A percentile compares a stretch with the other conserved stretches of the same genome.
These are phyloP conservation scores for Thalassoma bifasciatum DNA, from an alignment of 2,113 vertebrate genomes.

Conservation along the genomic window DNA sequence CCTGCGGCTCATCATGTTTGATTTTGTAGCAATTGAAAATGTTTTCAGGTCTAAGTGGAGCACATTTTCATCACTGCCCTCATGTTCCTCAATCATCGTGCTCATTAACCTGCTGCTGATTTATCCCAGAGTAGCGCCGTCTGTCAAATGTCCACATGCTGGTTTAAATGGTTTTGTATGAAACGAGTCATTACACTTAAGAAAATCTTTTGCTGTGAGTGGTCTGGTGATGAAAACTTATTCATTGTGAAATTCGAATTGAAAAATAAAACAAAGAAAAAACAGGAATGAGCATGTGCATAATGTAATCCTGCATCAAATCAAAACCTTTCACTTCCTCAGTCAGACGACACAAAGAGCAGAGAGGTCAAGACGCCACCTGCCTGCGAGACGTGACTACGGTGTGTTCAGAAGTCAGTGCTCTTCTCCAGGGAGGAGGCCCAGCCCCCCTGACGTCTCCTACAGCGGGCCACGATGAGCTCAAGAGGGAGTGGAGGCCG, in stretches of 20 bases:
- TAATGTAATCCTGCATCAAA: constrained; percentile 10
- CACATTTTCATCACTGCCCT: too few species aligned
- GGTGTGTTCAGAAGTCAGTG: constrained; percentile 13
- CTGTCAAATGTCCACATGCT: background rate
- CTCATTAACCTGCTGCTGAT: too few species aligned
- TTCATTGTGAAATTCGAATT: background rate
- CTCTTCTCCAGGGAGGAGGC: constrained; percentile 56
- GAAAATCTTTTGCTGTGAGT: too few species aligned
- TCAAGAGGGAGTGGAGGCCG: constrained; percentile 82
- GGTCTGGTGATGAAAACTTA: background rate
- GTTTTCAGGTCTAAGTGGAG: too few species aligned
- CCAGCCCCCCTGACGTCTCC: constrained; percentile 35
- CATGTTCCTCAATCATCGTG: too few species aligned
- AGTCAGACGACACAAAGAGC: constrained; percentile 4
- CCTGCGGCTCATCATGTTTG: too few species aligned
- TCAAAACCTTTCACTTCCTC: background rate
- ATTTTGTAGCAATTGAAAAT: too few species aligned
- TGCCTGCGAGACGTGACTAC: background rate
- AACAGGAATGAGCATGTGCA: background rate
- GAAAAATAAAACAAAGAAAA: background rate
- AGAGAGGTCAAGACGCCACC: constrained; percentile 15
- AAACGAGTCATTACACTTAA: too few species aligned
- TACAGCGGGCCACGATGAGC: constrained; percentile 77
- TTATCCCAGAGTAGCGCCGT: too few species aligned
- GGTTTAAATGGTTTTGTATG: too few species aligned